Base-by-base conservation (phyloP, 2,797 vertebrate genomes). In the Triplophysa bombifrons region DNA sequence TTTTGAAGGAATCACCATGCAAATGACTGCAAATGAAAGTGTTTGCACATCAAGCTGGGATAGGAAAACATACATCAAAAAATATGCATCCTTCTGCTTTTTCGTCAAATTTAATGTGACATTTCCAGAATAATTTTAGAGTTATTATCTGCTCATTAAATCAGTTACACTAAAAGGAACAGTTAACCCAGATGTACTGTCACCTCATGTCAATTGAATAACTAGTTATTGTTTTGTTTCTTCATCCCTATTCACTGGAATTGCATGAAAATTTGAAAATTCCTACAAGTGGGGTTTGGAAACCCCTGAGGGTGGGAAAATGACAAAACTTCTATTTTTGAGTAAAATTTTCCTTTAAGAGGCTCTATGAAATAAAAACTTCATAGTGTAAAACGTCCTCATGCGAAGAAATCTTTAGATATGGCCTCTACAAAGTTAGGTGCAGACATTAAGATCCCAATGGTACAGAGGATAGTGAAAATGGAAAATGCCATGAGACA, bases 351-450 rank as follows among this genome's bases (percentile, higher is more conserved):
- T 19, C 38, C 66, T 67, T 56, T 64, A 34, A 58, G n/a, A 82
- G 25, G 30, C 11, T 34, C 19, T n/a, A 5, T 69, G 27, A 63
- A 58, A 48, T 44, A 50, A 66, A 34, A 60, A 60, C 25, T n/a
- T 61, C 1, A 56, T 41, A 3, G 19, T 6, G 3, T 5, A 6
- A 16, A 1, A 10, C 13, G 20, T 34, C 55, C 25, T 85, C 83
- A 85, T 25, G 46, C 72, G 22, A 84, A 85, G 76, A 94, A 94
- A 89, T 94, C 93, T 84, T 94, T 93, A 60, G 92, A 91, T 85
- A 94, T 92, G 53, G 93, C 92, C 85, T 94, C 92, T 81, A 92
- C 83, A 74, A 93, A 94, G 85, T 94, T 94, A n/a, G 93, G 93
- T 70, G 93, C 93, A 17, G 93, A 93, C 93, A 94, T 92, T 58